Evolutionary conservation across 2,113 vertebrate genomes (phyloP).

Genomic region (Mastomys natalensis): DNA sequence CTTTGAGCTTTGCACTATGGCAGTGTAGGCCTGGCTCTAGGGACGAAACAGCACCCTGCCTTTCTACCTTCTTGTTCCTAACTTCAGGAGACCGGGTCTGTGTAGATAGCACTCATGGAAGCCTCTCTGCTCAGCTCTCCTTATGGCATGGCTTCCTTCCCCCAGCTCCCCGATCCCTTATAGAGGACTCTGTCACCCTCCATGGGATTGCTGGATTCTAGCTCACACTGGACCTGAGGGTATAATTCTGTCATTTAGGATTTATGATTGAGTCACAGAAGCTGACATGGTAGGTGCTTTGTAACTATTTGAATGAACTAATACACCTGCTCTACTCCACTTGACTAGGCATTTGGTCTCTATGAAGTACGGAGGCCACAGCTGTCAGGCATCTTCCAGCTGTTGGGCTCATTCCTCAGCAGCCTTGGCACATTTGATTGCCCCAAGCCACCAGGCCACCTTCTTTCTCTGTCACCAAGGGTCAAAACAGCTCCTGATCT

Average conservation of each 20-base stretch:
- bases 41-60: not conserved
- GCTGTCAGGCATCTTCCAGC: not conserved
- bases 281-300: not conserved
- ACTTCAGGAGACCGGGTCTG: not conserved
- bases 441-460: not conserved
- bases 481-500: not conserved
- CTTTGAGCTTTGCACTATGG: not conserved
- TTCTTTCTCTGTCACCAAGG: not conserved
- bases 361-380: not conserved
- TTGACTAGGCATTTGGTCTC: not conserved
- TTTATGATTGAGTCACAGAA: not conserved
- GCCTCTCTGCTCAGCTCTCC: not conserved
- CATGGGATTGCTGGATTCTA: not conserved
- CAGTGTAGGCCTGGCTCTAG: not conserved
- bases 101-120: not conserved
- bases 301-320: not conserved
- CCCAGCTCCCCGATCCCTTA: too few species aligned
- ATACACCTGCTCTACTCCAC: not conserved
- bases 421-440: not conserved
- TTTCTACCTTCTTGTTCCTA: accelerated
- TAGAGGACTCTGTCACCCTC: not conserved
- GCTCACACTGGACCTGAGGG: not conserved
- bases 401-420: not conserved
- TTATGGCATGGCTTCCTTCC: not conserved
- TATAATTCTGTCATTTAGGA: not conserved